A percentile compares a stretch with the other conserved stretches of the same genome.
phyloP scores from a whole-genome alignment of 2,113 vertebrate species.

The Callopanchax toddi region DNA sequence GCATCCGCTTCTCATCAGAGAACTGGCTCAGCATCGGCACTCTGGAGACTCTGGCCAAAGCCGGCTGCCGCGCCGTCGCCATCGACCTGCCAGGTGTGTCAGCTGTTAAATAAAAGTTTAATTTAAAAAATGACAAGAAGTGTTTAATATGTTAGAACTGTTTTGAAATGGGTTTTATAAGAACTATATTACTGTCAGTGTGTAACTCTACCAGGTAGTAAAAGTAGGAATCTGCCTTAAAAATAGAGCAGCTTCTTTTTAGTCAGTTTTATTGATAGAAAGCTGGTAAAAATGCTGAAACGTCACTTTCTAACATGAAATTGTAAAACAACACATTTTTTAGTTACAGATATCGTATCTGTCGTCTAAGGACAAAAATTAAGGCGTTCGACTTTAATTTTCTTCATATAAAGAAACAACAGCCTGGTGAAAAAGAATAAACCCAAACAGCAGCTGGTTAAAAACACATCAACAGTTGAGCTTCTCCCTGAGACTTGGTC shows the following conservation, averaged over 20 bases:
- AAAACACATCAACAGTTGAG: neutral
- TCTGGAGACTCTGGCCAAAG: constrained; percentile 82
- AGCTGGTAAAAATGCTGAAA: neutral
- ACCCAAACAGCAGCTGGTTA: neutral
- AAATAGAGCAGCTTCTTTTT: neutral
- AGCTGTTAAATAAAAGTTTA: neutral
- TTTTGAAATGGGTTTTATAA: no score
- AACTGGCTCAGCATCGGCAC: constrained; percentile 90
- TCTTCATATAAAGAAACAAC: no score
- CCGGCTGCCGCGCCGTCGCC: constrained; percentile 87
- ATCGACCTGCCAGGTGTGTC: constrained; percentile 91
- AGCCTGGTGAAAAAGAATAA: no score
- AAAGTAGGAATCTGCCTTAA: neutral
- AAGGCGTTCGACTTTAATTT: no score
- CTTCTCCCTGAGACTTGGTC: neutral
- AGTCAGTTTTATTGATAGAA: neutral
- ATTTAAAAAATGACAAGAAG: no score
- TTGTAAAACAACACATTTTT: neutral
- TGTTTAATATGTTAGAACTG: no score
- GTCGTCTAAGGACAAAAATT: no score
- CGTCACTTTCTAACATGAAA: neutral
- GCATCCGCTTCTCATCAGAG: constrained; percentile 92
- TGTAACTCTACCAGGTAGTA: no score
- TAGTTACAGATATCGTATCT: neutral
- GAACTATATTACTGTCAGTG: no score